Percentiles rank a stretch among this genome's conserved stretches.
These are phyloP conservation scores for Nothura maculosa DNA, from an alignment of 2,797 vertebrate species.

Conservation along the genomic window DNA sequence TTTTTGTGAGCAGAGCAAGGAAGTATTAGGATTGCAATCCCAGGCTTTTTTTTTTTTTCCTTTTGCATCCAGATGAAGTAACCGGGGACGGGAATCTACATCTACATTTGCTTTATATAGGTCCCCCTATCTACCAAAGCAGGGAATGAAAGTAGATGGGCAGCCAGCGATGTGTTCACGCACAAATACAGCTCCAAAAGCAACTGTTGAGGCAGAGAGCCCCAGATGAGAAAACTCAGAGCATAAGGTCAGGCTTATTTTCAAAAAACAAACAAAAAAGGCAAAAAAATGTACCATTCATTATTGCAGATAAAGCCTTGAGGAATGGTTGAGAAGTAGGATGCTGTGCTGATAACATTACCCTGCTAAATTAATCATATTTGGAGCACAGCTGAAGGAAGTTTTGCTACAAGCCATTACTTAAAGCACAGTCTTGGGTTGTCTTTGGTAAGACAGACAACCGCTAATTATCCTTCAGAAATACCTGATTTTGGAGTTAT, in stretches of 20 bases:
- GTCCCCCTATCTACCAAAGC: conserved; percentile 41
- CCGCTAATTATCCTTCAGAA: conserved; percentile 66
- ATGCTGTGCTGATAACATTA: background rate
- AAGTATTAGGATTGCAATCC: background rate
- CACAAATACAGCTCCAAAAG: background rate
- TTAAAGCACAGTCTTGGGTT: conserved; percentile 39
- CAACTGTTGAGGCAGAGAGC: background rate
- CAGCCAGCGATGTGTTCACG: background rate
- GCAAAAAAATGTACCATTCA: fast-evolving
- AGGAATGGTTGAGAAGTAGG: conserved; percentile 1
- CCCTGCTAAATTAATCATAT: conserved; percentile 14
- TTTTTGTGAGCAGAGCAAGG: background rate
- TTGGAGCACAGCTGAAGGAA: conserved; percentile 10
- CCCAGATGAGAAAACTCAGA: background rate
- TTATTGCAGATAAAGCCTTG: background rate
- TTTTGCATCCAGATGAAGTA: conserved; percentile 9
- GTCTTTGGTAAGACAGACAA: conserved; percentile 45
- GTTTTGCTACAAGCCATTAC: conserved; percentile 38
- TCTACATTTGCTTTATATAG: background rate
- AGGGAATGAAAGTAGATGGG: conserved; percentile 1
- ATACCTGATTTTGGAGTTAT: conserved; percentile 65
- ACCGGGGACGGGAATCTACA: background rate
- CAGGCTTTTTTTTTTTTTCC: background rate
- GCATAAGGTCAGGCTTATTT: background rate
- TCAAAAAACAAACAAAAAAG: background rate